These are phyloP conservation scores for Pygoscelis antarcticus DNA, from an alignment of 2,113 vertebrate species.

Conservation along the genomic window DNA sequence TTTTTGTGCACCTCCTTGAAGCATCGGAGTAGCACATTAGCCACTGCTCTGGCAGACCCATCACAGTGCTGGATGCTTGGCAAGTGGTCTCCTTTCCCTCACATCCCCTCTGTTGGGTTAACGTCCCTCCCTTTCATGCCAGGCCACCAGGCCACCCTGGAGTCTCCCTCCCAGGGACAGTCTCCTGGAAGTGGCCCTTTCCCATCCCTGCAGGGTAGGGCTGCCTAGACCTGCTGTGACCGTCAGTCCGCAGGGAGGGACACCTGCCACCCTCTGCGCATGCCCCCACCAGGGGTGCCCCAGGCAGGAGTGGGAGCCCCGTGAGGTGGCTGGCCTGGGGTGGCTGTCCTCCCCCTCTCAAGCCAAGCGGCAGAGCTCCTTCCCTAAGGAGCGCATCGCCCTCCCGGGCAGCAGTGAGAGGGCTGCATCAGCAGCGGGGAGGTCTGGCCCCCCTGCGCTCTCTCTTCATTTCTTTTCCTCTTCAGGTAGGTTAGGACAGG, in stretches of 20 bases:
- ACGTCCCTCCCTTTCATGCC: background rate
- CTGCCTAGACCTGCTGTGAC: no score
- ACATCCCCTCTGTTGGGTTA: no score
- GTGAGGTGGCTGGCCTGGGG: background rate
- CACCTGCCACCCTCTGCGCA: accelerated
- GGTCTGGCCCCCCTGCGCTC: no score
- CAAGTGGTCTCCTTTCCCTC: background rate
- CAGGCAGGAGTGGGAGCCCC: background rate
- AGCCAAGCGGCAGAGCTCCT: background rate
- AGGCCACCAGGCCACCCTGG: background rate
- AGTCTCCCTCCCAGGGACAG: background rate
- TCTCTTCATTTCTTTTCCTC: background rate
- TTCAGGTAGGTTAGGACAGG: background rate
- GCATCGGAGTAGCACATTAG: background rate
- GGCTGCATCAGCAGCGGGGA: background rate
- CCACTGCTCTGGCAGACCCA: background rate
- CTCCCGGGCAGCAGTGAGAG: background rate
- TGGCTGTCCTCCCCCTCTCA: background rate
- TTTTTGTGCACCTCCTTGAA: background rate
- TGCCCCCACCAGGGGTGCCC: no score
- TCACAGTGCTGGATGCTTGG: background rate
- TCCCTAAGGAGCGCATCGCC: no score
- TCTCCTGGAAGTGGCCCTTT: background rate
- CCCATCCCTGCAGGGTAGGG: background rate
- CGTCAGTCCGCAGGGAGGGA: background rate